Evolutionary conservation across 2,888 invertebrate species (phyloP).

Genomic region (Caenorhabditis panamensis): DNA sequence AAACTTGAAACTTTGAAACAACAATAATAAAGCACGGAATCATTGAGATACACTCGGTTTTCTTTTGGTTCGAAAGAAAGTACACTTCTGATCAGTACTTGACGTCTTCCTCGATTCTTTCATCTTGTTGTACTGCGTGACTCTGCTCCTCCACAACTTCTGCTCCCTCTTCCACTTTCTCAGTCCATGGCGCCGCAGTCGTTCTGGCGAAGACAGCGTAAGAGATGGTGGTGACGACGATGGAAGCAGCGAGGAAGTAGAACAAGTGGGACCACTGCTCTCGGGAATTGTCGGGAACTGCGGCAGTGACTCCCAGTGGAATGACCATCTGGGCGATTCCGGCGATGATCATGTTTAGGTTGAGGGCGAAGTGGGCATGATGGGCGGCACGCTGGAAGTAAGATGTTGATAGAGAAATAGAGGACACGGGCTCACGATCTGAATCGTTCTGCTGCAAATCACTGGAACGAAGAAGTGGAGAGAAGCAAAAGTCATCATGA

Average conservation of each 20-base stretch:
- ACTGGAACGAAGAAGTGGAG: constrained; percentile 68
- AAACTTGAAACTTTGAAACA: too few relatives aligned
- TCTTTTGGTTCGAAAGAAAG: too few relatives aligned
- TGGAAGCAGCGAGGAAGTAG: constrained; percentile 59
- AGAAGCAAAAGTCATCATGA: constrained; percentile 64
- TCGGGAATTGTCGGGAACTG: constrained; percentile 62
- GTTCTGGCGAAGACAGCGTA: constrained; percentile 55
- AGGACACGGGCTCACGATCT: constrained; percentile 58
- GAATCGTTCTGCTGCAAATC: constrained; percentile 67
- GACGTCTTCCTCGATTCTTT: too few relatives aligned
- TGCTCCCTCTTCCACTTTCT: background rate
- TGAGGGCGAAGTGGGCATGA: constrained; percentile 66
- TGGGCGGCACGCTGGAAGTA: constrained; percentile 61
- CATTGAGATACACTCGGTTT: too few relatives aligned
- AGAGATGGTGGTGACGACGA: constrained; percentile 51
- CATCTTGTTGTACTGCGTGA: too few relatives aligned
- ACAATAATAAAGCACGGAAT: too few relatives aligned
- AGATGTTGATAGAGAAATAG: background rate
- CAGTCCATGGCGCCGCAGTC: constrained; percentile 61
- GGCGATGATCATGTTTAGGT: constrained; percentile 67
- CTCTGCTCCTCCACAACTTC: background rate
- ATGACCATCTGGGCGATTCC: constrained; percentile 68
- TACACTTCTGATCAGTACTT: too few relatives aligned
- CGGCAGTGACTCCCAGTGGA: constrained; percentile 62
- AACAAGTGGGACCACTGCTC: constrained; percentile 65